phyloP scores from a whole-genome alignment of 2,113 vertebrate genomes.

The Symphodus melops region DNA sequence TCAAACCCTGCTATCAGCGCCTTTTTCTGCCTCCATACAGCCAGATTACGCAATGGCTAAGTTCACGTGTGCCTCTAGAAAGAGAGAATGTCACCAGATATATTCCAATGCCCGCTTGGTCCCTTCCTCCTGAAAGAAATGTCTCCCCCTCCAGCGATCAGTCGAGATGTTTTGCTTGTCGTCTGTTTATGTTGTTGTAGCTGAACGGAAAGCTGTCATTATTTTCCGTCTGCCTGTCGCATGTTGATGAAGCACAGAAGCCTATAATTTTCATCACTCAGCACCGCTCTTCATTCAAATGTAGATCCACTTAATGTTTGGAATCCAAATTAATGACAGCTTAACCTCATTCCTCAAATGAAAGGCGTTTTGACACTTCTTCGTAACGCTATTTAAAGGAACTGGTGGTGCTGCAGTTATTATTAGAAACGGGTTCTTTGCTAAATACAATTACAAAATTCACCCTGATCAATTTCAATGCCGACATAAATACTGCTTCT shows the following conservation, averaged over 20 bases:
- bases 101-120: conserved; percentile 35
- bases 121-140: conserved; percentile 45
- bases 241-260: conserved; percentile 53
- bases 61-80: conserved; percentile 71
- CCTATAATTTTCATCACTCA: conserved; percentile 66
- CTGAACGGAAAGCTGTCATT: conserved; percentile 60
- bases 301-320: conserved; percentile 59
- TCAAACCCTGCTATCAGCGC: conserved; percentile 52
- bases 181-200: conserved; percentile 65
- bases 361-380: conserved; percentile 60
- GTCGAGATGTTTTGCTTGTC: conserved; percentile 33
- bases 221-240: conserved; percentile 61
- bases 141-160: conserved; percentile 53
- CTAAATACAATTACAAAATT: conserved; percentile 55
- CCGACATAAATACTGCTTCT: conserved; percentile 22
- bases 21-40: conserved; percentile 56
- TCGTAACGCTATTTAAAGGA: conserved; percentile 51
- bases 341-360: conserved; percentile 70
- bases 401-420: conserved; percentile 47
- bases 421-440: conserved; percentile 54
- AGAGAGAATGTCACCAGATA: conserved; percentile 72
- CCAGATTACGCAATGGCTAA: conserved; percentile 68
- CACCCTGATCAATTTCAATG: conserved; percentile 24
- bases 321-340: conserved; percentile 72
- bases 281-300: conserved; percentile 61